Conservation (phyloP, 2,113 vertebrate species). For the Herpetotheres cachinnans region DNA sequence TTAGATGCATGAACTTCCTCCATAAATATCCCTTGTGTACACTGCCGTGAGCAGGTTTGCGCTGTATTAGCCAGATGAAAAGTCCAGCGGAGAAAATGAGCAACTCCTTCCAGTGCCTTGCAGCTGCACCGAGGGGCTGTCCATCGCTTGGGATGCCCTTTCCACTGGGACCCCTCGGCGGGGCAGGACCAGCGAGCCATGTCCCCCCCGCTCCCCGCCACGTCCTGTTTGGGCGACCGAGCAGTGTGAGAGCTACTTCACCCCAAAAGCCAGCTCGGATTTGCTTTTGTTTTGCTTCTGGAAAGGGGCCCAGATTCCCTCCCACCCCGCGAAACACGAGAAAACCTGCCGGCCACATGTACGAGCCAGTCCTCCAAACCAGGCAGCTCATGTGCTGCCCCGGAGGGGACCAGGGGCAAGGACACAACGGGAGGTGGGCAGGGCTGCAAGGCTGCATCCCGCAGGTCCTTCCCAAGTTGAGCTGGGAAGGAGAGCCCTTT, state of each 20-base stretch:
- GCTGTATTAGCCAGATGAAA: slow-evolving; percentile 38
- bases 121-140: neutral
- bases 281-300: slow-evolving; percentile 56
- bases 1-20: slow-evolving; percentile 79
- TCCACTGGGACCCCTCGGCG: neutral
- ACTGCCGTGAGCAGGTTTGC: neutral
- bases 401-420: fast-evolving
- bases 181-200: neutral
- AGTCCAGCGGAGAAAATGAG: slow-evolving; percentile 4
- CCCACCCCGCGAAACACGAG: neutral
- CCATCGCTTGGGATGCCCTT: neutral
- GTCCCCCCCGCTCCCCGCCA: neutral
- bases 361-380: neutral
- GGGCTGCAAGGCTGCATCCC: neutral
- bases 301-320: slow-evolving; percentile 58
- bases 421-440: fast-evolving
- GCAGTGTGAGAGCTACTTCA: neutral
- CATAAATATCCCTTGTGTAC: slow-evolving; percentile 62
- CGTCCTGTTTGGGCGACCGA: neutral
- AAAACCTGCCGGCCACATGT: slow-evolving; percentile 51
- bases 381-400: fast-evolving
- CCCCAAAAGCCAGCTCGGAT: neutral
- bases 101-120: slow-evolving; percentile 25
- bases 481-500: neutral
- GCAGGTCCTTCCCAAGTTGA: fast-evolving